These are phyloP conservation scores for Sturnus vulgaris DNA, from an alignment of 2,113 vertebrate genomes.

Conservation along the genomic window DNA sequence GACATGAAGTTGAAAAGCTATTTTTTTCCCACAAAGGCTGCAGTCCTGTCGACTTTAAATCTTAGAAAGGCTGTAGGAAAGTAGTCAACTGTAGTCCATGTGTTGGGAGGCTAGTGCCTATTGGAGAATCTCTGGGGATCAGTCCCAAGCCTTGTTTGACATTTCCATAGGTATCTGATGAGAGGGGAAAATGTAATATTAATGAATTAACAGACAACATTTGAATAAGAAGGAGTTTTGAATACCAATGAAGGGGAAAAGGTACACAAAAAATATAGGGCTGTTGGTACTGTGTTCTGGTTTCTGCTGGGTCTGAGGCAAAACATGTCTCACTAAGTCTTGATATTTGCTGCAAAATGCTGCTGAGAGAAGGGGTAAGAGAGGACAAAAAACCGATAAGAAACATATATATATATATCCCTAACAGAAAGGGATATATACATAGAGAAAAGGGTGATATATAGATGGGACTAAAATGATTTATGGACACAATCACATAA, in stretches of 20 bases:
- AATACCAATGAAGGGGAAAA: not conserved
- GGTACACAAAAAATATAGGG: not conserved
- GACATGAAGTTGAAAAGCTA: not conserved
- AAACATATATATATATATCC: not conserved
- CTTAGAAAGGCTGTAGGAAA: not conserved
- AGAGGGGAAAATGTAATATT: not conserved
- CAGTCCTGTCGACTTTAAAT: not conserved
- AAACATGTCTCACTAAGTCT: not conserved
- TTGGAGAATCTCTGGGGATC: not conserved
- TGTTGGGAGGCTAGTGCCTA: not conserved
- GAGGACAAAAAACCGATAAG: not conserved
- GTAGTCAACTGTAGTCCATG: not conserved
- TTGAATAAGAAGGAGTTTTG: not conserved
- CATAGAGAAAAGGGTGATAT: not conserved
- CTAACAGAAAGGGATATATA: not conserved
- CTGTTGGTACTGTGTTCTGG: not conserved
- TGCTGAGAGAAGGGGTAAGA: not conserved
- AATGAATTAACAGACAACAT: not conserved
- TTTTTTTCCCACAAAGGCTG: not conserved
- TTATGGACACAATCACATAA: not conserved
- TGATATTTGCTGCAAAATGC: not conserved
- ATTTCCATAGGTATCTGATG: not conserved
- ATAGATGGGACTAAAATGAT: fast-evolving
- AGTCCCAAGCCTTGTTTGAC: not conserved
- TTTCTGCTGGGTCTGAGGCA: not conserved